These are phyloP conservation scores for Eptesicus fuscus DNA, from an alignment of 2,113 vertebrate genomes.

Conservation along the genomic window DNA sequence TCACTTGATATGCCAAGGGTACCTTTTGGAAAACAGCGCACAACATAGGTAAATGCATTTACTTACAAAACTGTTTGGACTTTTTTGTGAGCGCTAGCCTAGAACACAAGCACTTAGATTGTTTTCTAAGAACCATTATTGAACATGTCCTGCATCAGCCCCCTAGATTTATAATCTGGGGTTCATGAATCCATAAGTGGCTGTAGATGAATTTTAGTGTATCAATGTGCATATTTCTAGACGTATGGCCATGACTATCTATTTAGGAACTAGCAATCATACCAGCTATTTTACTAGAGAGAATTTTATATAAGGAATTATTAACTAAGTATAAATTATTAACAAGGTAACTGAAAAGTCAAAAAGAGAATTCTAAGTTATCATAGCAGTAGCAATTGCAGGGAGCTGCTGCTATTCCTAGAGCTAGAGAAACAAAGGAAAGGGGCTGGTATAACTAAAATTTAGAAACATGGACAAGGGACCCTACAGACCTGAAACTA, in stretches of 20 bases:
- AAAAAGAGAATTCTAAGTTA: neutral
- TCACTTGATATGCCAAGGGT: conserved; percentile 35
- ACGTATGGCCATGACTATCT: neutral
- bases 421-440: neutral
- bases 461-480: neutral
- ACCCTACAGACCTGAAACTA: neutral
- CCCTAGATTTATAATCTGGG: neutral
- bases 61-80: neutral
- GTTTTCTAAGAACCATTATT: neutral
- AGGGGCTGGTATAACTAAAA: neutral
- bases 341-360: neutral
- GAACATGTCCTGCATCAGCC: neutral
- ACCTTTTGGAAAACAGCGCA: neutral
- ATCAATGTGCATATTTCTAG: neutral
- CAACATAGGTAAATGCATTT: neutral
- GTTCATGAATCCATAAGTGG: neutral
- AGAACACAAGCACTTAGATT: neutral
- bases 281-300: neutral
- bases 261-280: neutral
- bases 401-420: neutral
- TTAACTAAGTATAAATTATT: conserved; percentile 7
- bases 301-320: neutral
- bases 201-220: neutral
- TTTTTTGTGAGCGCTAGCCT: neutral
- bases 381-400: neutral